Evolutionary conservation across 2,888 invertebrate genomes (phyloP).

Genomic region (Synanthedon formicaeformis): DNA sequence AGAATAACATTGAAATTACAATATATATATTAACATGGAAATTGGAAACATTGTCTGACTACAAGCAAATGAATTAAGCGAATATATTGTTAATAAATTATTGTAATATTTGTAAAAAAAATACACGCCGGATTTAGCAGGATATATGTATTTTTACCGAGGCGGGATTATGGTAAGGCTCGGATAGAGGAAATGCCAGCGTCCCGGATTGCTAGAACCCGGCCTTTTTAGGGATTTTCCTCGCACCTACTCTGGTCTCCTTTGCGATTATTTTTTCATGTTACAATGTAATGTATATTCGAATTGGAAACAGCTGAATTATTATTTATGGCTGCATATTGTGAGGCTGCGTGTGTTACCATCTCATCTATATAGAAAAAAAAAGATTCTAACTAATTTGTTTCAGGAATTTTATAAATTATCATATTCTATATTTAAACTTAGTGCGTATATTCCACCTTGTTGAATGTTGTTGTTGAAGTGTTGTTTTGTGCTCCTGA

Average conservation of each 20-base stretch:
- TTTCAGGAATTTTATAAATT: too few species aligned
- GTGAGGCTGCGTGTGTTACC: too few species aligned
- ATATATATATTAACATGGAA: too few species aligned
- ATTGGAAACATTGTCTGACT: neutral
- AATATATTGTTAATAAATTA: neutral
- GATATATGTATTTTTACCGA: constrained; percentile 19
- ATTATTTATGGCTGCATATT: neutral
- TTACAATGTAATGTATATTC: neutral
- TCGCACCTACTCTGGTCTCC: constrained; percentile 13
- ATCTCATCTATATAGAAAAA: too few species aligned
- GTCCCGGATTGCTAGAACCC: constrained; percentile 38
- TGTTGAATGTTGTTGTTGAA: too few species aligned
- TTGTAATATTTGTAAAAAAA: neutral
- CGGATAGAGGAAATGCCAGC: constrained; percentile 40
- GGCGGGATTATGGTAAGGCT: constrained; percentile 39
- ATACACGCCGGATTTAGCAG: constrained; percentile 7
- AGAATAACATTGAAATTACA: too few species aligned
- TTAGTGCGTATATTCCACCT: too few species aligned
- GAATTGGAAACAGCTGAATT: neutral
- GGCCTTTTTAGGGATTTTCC: constrained; percentile 46
- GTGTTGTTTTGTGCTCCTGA: too few species aligned
- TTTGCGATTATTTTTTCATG: neutral
- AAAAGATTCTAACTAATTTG: too few species aligned
- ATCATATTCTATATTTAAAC: too few species aligned
- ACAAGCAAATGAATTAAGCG: neutral